Evolutionary conservation across 2,888 invertebrate genomes (phyloP).

Genomic region (Carterocephalus palaemon): DNA sequence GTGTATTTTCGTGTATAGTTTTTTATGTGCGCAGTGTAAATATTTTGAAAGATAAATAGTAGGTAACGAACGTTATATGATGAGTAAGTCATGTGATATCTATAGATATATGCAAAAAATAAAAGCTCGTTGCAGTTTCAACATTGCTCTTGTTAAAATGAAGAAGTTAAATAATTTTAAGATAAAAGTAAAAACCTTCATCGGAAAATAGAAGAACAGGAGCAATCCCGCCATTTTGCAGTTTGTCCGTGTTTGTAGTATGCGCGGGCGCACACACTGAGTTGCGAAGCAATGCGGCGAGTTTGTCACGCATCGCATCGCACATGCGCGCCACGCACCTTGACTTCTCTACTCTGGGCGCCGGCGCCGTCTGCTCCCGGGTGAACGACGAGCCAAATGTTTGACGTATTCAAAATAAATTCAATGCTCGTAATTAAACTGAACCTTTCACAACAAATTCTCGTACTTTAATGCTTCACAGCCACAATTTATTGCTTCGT

Average conservation of each 20-base stretch:
- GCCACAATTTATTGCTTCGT: slow-evolving; percentile 26
- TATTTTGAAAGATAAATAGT: slow-evolving; percentile 11
- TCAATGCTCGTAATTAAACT: slow-evolving; percentile 35
- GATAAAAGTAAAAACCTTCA: slow-evolving; percentile 48
- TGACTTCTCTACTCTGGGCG: slow-evolving; percentile 45
- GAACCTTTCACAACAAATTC: slow-evolving; percentile 37
- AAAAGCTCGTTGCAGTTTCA: not conserved
- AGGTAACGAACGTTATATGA: slow-evolving; percentile 13
- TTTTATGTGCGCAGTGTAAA: slow-evolving; percentile 5
- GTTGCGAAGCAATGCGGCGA: slow-evolving; percentile 61
- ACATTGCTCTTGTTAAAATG: not conserved
- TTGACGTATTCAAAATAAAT: slow-evolving; percentile 42
- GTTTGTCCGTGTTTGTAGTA: slow-evolving; percentile 51
- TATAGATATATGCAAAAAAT: too few relatives aligned
- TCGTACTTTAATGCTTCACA: slow-evolving; percentile 33
- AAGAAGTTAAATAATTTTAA: slow-evolving; percentile 1
- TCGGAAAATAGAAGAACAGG: slow-evolving; percentile 62
- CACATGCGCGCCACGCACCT: slow-evolving; percentile 50
- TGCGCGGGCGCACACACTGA: slow-evolving; percentile 54
- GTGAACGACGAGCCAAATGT: slow-evolving; percentile 32
- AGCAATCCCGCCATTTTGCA: slow-evolving; percentile 56
- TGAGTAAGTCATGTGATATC: too few relatives aligned
- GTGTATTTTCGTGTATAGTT: slow-evolving; percentile 1
- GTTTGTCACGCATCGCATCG: slow-evolving; percentile 75
- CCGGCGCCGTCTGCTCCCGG: slow-evolving; percentile 42